Percentiles rank a stretch among this genome's conserved stretches.
These are phyloP conservation scores for Pentalonia nigronervosa DNA, from an alignment of 1,140 invertebrate species.

Conservation along the genomic window DNA sequence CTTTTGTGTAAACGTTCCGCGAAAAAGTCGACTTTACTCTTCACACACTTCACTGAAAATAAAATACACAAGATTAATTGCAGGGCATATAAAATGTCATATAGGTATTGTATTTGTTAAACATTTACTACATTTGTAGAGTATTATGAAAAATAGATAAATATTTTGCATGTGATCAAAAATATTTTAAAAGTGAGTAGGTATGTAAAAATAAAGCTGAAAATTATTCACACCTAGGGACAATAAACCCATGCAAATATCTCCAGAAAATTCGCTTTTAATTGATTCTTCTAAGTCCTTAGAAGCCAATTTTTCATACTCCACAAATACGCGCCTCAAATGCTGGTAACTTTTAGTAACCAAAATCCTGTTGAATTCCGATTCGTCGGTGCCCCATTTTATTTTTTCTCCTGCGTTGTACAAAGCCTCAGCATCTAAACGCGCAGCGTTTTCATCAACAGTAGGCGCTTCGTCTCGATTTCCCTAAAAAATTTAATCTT, in stretches of 20 bases:
- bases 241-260: slow-evolving; percentile 82
- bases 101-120: not conserved
- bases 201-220: not conserved
- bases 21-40: slow-evolving; percentile 87
- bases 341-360: slow-evolving; percentile 71
- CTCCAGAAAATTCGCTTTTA: slow-evolving; percentile 87
- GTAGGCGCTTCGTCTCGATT: slow-evolving; percentile 82
- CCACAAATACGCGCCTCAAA: slow-evolving; percentile 74
- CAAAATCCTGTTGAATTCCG: slow-evolving; percentile 73
- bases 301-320: slow-evolving; percentile 79
- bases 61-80: not conserved
- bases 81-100: not conserved
- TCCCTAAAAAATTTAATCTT: slow-evolving; percentile 69
- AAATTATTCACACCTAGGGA: slow-evolving; percentile 75
- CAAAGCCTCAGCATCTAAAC: slow-evolving; percentile 69
- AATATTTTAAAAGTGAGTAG: too few relatives aligned
- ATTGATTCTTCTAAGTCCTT: slow-evolving; percentile 87
- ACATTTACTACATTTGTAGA: not conserved
- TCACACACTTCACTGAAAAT: slow-evolving; percentile 77
- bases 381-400: slow-evolving; percentile 76
- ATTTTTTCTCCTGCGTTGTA: slow-evolving; percentile 68
- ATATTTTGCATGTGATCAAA: not conserved
- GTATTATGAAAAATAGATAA: not conserved
- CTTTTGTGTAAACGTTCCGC: slow-evolving; percentile 86
- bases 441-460: slow-evolving; percentile 67